Base-by-base conservation (phyloP, 92 coral and sea anemone genomes). In the Phymanthus crucifer region DNA sequence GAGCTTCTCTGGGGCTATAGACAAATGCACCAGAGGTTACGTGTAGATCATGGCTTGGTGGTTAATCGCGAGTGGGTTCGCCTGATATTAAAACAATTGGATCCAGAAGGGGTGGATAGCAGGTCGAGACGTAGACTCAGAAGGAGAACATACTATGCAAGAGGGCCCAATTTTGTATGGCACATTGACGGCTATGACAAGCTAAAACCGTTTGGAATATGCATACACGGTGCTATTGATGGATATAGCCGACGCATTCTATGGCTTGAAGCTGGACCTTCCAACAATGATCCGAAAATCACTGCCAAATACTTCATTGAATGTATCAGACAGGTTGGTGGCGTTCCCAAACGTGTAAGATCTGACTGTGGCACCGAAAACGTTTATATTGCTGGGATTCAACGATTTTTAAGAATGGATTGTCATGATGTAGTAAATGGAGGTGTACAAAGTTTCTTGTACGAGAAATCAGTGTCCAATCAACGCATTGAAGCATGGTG, bases 401-500 rank as follows among this genome's bases (percentile, higher is more conserved):
- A 83, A 83, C 5, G 81, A 46, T 83, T 83, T 21, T 35, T 83
- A 27, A 57, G 81, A 57, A 34, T 12, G 17, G 43, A 65, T 58
- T 83, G 45, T 29, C 36, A 46, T 17, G 72, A 75, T 52, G 68
- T 12, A 45, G 68, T 52, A 40, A 40, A 52, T 46, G 26, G 27
- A 10, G 74, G 74, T n/a, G 46, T n/a, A 32, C 40, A 74, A 33
- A 32, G 65, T 16, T 83, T 74, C 75, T 40, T 74, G 58, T 83
- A 74, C 32, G 86, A 74, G 21, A 83, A 74, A 45, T 83, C 82
- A 23, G 66, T 75, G n/a, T 82, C 81, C 65, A 82, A 75, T 43
- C 73, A 82, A 27, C 74, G 81, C 36, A 82, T 82, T 23, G 86
- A 75, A 43, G 74, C 86, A 50, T 82, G 86, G 86, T 82, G 86